These are phyloP conservation scores for Oscheius sp. DNA, from an alignment of 1,140 invertebrate species.

Conservation along the genomic window DNA sequence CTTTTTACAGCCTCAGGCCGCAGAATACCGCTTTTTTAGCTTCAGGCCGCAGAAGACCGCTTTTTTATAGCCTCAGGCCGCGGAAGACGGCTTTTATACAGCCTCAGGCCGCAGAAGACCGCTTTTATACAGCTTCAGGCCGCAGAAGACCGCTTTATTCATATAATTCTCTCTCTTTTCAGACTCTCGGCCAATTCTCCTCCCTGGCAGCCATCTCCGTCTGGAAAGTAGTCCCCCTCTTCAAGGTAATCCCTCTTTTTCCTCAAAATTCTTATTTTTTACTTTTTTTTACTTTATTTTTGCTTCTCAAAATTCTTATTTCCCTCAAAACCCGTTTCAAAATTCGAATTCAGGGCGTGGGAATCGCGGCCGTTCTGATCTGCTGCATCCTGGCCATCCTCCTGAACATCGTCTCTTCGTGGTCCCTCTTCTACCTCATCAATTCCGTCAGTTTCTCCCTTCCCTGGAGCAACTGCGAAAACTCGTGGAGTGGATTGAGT, in stretches of 20 bases:
- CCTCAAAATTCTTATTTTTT: no score
- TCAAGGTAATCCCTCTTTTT: conserved; percentile 61
- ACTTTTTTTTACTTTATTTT: no score
- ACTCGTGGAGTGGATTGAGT: conserved; percentile 60
- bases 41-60: no score
- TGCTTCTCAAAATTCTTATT: not conserved
- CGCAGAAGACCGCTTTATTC: not conserved
- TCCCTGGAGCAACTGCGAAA: conserved; percentile 64
- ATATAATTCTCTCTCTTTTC: not conserved
- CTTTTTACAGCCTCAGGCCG: no score
- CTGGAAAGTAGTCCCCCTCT: conserved; percentile 65
- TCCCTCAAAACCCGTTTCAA: not conserved
- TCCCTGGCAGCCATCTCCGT: conserved; percentile 62
- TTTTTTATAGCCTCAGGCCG: no score
- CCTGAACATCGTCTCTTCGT: conserved; percentile 55
- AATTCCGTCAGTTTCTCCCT: conserved; percentile 62
- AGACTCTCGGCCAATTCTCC: conserved; percentile 63
- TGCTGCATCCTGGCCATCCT: conserved; percentile 51
- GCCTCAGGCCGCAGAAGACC: no score
- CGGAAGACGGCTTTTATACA: no score
- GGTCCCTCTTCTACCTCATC: conserved; percentile 56
- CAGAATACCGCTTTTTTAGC: no score
- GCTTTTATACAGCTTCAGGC: no score
- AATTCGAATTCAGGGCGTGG: conserved; percentile 44
- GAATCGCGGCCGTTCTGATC: conserved; percentile 54